phyloP scores from a whole-genome alignment of 2,797 vertebrate species.

The Sebastolobus altivelis region DNA sequence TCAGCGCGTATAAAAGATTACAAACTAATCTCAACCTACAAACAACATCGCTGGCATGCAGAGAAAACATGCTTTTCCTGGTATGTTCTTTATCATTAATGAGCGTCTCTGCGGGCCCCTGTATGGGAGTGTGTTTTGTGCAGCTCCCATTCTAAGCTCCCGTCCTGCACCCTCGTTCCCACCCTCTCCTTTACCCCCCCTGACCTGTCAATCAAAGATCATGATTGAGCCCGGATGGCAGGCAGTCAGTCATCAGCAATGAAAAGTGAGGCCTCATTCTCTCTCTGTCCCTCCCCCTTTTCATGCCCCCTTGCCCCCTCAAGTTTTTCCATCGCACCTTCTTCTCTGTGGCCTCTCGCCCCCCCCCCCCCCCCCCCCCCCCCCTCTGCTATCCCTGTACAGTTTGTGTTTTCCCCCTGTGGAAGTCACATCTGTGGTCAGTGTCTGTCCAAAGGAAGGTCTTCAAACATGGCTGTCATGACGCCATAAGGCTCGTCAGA shows the following conservation, averaged over 20 bases:
- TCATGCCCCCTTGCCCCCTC: slow-evolving; percentile 62
- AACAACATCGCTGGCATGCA: slow-evolving; percentile 67
- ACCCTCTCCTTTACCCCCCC: slow-evolving; percentile 71
- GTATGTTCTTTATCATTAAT: slow-evolving; percentile 81
- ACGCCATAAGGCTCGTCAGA: slow-evolving; percentile 45
- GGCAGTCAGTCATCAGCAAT: slow-evolving; percentile 83
- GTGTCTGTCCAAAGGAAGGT: slow-evolving; percentile 18
- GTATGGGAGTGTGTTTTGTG: slow-evolving; percentile 76
- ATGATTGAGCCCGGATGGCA: slow-evolving; percentile 77
- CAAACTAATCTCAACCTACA: slow-evolving; percentile 69
- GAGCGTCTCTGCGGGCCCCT: slow-evolving; percentile 68
- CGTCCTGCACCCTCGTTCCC: slow-evolving; percentile 77
- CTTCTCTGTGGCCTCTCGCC: slow-evolving; percentile 36
- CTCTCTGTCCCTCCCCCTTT: slow-evolving; percentile 59
- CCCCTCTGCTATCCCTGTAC: slow-evolving; percentile 24
- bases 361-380: background rate
- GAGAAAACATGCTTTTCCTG: slow-evolving; percentile 72
- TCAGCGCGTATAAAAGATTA: slow-evolving; percentile 62
- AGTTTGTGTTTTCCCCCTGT: slow-evolving; percentile 45
- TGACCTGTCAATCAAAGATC: slow-evolving; percentile 85
- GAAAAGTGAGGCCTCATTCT: slow-evolving; percentile 79
- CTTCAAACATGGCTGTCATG: slow-evolving; percentile 46
- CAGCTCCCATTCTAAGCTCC: slow-evolving; percentile 69
- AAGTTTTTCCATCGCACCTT: slow-evolving; percentile 61
- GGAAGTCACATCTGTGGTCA: slow-evolving; percentile 58